A percentile compares a stretch with the other conserved stretches of the same genome.
phyloP scores from a whole-genome alignment of 1,140 invertebrate species.

The Bombus sylvicola region DNA sequence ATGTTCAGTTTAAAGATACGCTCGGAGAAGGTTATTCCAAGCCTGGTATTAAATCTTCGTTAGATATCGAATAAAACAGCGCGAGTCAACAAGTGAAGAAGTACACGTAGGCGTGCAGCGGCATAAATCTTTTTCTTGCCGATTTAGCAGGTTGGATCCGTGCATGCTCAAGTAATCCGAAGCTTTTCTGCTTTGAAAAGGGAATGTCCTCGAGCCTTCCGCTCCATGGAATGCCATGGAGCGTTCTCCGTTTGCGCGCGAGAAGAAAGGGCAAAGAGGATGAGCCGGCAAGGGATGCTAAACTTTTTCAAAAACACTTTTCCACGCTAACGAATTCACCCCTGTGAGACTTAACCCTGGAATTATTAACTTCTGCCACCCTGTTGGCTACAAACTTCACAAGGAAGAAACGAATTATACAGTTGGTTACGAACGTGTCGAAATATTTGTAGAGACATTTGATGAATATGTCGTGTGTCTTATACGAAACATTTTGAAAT shows the following conservation, averaged over 20 bases:
- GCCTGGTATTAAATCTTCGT: background rate
- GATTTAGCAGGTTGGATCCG: slow-evolving; percentile 5
- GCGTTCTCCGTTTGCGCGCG: slow-evolving; percentile 6
- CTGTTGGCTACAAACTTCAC: background rate
- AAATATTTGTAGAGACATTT: background rate
- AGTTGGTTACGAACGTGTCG: background rate
- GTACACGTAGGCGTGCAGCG: background rate
- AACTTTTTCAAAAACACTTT: slow-evolving; percentile 16
- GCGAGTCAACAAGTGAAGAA: background rate
- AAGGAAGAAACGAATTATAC: background rate
- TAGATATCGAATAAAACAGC: background rate
- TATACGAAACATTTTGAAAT: background rate
- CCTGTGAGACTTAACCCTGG: background rate
- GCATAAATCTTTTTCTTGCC: slow-evolving; percentile 19
- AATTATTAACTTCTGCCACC: background rate
- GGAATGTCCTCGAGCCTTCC: slow-evolving; percentile 43
- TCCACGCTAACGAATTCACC: background rate
- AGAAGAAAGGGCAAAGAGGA: slow-evolving; percentile 31
- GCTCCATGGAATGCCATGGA: slow-evolving; percentile 22
- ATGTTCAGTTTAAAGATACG: background rate
- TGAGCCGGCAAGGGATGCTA: background rate
- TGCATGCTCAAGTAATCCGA: slow-evolving; percentile 22
- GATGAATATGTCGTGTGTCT: background rate
- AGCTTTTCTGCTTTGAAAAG: slow-evolving; percentile 44
- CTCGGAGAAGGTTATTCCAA: background rate